These are phyloP conservation scores for Brachionus sp. DNA, from an alignment of 1,140 invertebrate species.

Conservation along the genomic window DNA sequence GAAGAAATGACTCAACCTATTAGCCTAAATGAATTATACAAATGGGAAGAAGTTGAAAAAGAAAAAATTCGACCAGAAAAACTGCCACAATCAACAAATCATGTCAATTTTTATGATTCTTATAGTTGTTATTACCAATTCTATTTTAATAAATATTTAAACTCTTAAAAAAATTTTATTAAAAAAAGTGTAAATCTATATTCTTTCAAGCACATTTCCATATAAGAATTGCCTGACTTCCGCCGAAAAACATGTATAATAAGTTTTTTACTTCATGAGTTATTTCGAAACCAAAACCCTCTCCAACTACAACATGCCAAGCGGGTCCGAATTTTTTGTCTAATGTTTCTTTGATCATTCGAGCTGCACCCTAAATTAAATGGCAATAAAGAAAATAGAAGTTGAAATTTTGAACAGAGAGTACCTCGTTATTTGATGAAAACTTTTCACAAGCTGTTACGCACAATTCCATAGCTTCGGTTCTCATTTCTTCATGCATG, in stretches of 20 bases:
- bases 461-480: slow-evolving; percentile 79
- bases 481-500: slow-evolving; percentile 84
- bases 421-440: slow-evolving; percentile 74
- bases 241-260: slow-evolving; percentile 85
- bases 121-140: background rate
- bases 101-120: background rate
- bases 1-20: background rate
- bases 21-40: background rate
- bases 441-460: slow-evolving; percentile 87
- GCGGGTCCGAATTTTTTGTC: slow-evolving; percentile 88
- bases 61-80: background rate
- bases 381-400: background rate
- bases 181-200: background rate
- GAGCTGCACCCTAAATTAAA: slow-evolving; percentile 68
- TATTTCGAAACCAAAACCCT: slow-evolving; percentile 86
- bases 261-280: slow-evolving; percentile 83
- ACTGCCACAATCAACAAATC: background rate
- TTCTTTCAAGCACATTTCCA: slow-evolving; percentile 74
- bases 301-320: slow-evolving; percentile 87
- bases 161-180: slow-evolving; percentile 7
- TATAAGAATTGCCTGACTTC: slow-evolving; percentile 78
- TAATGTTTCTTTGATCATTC: slow-evolving; percentile 84
- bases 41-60: slow-evolving; percentile 8
- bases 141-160: slow-evolving; percentile 43
- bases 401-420: background rate